Percentiles rank a stretch among this genome's conserved stretches.
Conservation (phyloP, 2,113 vertebrate species). For the Picathartes gymnocephalus region DNA sequence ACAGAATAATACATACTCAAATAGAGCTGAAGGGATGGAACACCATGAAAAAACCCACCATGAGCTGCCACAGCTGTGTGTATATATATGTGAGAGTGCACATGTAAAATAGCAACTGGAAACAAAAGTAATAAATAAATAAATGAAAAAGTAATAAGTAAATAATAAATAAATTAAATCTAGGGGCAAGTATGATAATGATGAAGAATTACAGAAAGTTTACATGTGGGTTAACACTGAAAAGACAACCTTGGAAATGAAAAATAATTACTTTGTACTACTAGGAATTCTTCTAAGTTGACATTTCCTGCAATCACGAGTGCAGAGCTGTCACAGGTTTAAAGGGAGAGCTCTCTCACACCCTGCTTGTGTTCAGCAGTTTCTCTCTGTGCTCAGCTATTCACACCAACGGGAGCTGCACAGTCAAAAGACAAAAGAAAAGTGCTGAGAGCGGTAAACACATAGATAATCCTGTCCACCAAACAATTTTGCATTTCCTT, state of each 20-base stretch:
- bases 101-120: background rate
- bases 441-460: slow-evolving; percentile 39
- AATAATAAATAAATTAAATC: background rate
- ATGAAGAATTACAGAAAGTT: background rate
- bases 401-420: background rate
- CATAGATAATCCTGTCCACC: slow-evolving; percentile 33
- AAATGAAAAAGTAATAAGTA: background rate
- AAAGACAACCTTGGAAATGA: background rate
- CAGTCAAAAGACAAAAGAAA: slow-evolving; percentile 13
- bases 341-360: background rate
- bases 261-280: background rate
- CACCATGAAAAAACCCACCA: background rate
- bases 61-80: background rate
- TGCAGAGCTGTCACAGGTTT: background rate
- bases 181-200: background rate
- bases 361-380: background rate
- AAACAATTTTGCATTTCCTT: slow-evolving; percentile 47
- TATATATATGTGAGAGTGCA: background rate
- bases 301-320: background rate
- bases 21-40: background rate
- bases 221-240: background rate
- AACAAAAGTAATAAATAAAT: background rate
- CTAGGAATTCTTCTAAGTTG: background rate
- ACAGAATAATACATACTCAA: background rate
- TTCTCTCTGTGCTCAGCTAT: background rate